Base-by-base conservation (phyloP, 2,888 invertebrate species). In the Eulithis prunata region DNA sequence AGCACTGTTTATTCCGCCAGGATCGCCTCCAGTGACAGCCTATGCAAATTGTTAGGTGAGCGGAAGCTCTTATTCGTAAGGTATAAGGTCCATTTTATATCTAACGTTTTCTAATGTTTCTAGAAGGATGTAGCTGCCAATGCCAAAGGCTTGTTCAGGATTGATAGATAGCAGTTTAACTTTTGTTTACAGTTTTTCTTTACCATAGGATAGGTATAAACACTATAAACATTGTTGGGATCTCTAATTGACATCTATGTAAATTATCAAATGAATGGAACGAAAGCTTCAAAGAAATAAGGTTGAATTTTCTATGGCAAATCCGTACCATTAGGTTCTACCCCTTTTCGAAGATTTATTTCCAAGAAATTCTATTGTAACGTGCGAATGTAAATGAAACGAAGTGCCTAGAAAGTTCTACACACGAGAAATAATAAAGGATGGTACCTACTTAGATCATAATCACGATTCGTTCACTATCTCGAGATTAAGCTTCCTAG, bases 1-100 rank as follows among this genome's bases (percentile, higher is more conserved):
- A 83, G 75, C 74, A 78, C 76, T 83, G 82, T 83, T 83, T 86
- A 82, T 84, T 80, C 82, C 78, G 75, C 78, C 81, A 75, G 77
- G 75, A 82, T 75, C 72, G 84, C 86, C 83, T 71, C 71, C 75
- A 78, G 78, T 71, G 73, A 75, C 71, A 61, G 67, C 70, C 57
- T 59, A 69, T 73, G 73, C 64, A 69, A 71, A 72, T 65, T 62
- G 51, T 64, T 60, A 68, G 66, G 66, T 32, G 51, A 46, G 14
- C 62, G 56, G 60, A 62, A 66, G 45, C 46, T 21, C 41, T 54
- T 64, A 21, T 64, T 41, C 11, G 55, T 14, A 32, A 6, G 5
- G 7, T n/a, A 47, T 68, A 68, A 52, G 32, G 60, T 38, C 43
- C 45, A 56, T 13, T 47, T 53, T 60, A 6, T 32, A 43, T 21